A percentile compares a stretch with the other conserved stretches of the same genome.
Conservation (phyloP, 2,888 invertebrate genomes). For the Ommatoiulus sabulosus region DNA sequence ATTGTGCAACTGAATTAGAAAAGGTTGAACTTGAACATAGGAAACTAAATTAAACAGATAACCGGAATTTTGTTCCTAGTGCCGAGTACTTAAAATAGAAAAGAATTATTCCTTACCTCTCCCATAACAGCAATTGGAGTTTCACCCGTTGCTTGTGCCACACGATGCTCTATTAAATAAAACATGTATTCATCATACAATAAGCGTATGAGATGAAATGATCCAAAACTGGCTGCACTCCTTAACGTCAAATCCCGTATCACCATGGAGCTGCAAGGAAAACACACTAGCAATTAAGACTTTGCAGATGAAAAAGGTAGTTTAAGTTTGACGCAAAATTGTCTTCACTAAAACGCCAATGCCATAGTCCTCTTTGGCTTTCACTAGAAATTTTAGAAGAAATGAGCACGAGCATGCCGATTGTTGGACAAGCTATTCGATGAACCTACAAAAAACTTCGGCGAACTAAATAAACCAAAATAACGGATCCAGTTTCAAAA, state of each 20-base stretch:
- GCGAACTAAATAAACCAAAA: too few relatives aligned
- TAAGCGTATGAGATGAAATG: slow-evolving; percentile 96
- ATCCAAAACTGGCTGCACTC: slow-evolving; percentile 98
- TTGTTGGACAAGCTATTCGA: too few relatives aligned
- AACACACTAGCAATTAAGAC: neutral
- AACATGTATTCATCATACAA: slow-evolving; percentile 99
- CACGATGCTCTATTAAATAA: slow-evolving; percentile 96
- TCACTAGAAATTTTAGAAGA: neutral
- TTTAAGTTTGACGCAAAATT: neutral
- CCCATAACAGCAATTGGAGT: slow-evolving; percentile 95
- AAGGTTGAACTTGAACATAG: neutral
- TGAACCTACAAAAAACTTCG: too few relatives aligned
- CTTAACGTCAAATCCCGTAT: slow-evolving; percentile 95
- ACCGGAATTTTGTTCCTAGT: neutral
- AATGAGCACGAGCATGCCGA: too few relatives aligned
- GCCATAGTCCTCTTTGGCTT: neutral
- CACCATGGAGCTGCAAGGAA: slow-evolving; percentile 85
- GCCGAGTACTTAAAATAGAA: neutral
- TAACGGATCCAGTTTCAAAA: too few relatives aligned
- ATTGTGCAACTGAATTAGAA: neutral
- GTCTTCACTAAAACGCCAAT: neutral
- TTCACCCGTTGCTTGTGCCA: slow-evolving; percentile 88
- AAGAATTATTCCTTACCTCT: slow-evolving; percentile 63
- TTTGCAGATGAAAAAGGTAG: slow-evolving; percentile 23
- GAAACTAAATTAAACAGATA: neutral